Evolutionary conservation across 2,797 vertebrate genomes (phyloP).

Genomic region (Gambusia yucatana): DNA sequence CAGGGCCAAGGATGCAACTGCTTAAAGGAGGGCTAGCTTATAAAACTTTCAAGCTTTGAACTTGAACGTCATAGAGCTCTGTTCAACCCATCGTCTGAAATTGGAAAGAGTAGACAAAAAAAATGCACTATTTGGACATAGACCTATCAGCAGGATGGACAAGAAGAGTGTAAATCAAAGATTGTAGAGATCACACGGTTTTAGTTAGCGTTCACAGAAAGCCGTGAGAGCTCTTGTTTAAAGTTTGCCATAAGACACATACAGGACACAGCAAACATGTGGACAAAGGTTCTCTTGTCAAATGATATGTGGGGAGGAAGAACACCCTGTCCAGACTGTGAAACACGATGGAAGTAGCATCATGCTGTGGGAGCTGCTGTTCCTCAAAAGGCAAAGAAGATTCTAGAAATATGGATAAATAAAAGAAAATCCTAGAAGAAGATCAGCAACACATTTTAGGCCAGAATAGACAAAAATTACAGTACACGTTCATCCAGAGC

Average conservation of each 20-base stretch:
- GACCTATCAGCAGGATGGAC: neutral
- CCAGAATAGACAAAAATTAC: too few relatives aligned
- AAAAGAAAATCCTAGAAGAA: neutral
- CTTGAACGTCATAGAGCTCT: neutral
- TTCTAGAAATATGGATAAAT: neutral
- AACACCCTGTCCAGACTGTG: neutral
- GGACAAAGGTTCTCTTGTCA: neutral
- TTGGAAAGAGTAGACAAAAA: neutral
- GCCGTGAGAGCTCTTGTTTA: neutral
- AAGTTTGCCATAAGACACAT: neutral
- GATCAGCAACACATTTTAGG: neutral
- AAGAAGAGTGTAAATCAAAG: neutral
- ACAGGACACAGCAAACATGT: neutral
- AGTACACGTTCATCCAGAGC: neutral
- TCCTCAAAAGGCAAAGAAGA: neutral
- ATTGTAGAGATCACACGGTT: neutral
- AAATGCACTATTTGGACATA: neutral
- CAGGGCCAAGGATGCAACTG: neutral
- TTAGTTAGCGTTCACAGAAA: neutral
- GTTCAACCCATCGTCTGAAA: neutral
- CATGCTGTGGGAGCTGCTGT: neutral
- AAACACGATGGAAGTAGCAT: neutral
- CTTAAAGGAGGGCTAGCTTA: neutral
- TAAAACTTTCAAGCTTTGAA: neutral
- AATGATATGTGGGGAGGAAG: neutral